Percentiles rank a stretch among this genome's conserved stretches.
Evolutionary conservation across 2,797 vertebrate species (phyloP).

Genomic region (Labeo calbasu): DNA sequence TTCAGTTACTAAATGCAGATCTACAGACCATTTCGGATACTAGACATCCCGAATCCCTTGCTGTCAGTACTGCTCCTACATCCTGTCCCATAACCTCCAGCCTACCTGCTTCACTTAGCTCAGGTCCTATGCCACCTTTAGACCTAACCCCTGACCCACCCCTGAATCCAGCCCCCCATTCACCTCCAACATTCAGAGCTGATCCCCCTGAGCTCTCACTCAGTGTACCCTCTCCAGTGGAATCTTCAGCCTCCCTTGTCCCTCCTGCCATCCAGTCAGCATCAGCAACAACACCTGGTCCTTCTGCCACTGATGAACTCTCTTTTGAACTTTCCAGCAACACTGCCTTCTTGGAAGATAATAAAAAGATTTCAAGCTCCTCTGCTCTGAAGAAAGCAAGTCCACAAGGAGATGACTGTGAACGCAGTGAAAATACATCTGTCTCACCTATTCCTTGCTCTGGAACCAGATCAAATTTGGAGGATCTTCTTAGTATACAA

Average conservation of each 20-base stretch:
- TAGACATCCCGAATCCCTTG: slow-evolving; percentile 51
- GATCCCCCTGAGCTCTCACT: slow-evolving; percentile 72
- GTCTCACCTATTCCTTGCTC: slow-evolving; percentile 60
- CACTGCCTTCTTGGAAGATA: not conserved
- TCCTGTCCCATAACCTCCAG: slow-evolving; percentile 64
- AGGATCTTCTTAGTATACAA: slow-evolving; percentile 69
- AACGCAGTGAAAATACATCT: slow-evolving; percentile 61
- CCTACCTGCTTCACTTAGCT: slow-evolving; percentile 73
- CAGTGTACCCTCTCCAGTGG: slow-evolving; percentile 61
- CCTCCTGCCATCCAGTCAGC: slow-evolving; percentile 47
- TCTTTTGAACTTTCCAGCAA: slow-evolving; percentile 26
- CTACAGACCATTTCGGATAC: slow-evolving; percentile 60
- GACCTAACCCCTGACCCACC: slow-evolving; percentile 78
- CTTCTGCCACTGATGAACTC: slow-evolving; percentile 15
- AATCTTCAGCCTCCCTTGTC: slow-evolving; percentile 2
- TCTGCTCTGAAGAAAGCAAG: slow-evolving; percentile 63
- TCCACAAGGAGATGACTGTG: slow-evolving; percentile 57
- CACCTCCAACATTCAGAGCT: slow-evolving; percentile 62
- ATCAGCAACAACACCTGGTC: slow-evolving; percentile 1
- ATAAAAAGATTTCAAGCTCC: slow-evolving; percentile 59
- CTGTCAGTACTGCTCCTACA: slow-evolving; percentile 59
- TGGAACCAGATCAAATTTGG: slow-evolving; percentile 67
- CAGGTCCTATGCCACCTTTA: slow-evolving; percentile 73
- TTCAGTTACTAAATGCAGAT: slow-evolving; percentile 52
- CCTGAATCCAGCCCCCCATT: slow-evolving; percentile 68